Percentiles rank a stretch among this genome's conserved stretches.
These are phyloP conservation scores for Campoplex nolae DNA, from an alignment of 2,888 invertebrate species.

Conservation along the genomic window DNA sequence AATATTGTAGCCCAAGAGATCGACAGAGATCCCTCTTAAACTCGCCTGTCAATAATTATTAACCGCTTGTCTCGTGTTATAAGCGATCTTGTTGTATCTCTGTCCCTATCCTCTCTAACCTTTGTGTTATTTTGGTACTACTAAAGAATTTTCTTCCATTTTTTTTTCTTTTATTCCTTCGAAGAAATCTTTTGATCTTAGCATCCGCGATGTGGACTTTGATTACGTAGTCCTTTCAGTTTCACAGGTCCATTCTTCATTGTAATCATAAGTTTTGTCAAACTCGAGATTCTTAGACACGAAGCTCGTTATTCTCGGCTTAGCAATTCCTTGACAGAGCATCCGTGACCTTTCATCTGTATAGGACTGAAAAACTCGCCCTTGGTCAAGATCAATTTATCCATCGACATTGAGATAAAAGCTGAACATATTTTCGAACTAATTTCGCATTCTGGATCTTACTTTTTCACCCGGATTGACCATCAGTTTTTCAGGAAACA, in stretches of 20 bases:
- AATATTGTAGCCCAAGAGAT: constrained; percentile 65
- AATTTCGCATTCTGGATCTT: no score
- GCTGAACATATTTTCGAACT: no score
- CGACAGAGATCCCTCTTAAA: constrained; percentile 41
- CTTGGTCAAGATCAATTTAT: neutral
- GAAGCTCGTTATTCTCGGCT: neutral
- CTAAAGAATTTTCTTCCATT: neutral
- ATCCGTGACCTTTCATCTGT: neutral
- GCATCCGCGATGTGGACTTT: neutral
- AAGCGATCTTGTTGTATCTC: neutral
- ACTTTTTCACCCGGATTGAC: no score
- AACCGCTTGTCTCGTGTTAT: constrained; percentile 22
- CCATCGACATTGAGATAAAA: neutral
- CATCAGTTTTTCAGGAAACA: no score
- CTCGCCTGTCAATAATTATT: constrained; percentile 61
- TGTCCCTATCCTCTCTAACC: neutral
- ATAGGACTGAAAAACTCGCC: neutral
- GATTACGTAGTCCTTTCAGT: neutral
- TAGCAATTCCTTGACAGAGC: neutral
- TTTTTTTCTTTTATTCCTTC: neutral
- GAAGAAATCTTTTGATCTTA: neutral
- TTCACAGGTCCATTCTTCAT: neutral
- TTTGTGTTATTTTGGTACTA: neutral
- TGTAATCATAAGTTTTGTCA: neutral
- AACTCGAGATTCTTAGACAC: neutral